phyloP scores from a whole-genome alignment of 2,888 invertebrate species.

The Pomacea canaliculata region DNA sequence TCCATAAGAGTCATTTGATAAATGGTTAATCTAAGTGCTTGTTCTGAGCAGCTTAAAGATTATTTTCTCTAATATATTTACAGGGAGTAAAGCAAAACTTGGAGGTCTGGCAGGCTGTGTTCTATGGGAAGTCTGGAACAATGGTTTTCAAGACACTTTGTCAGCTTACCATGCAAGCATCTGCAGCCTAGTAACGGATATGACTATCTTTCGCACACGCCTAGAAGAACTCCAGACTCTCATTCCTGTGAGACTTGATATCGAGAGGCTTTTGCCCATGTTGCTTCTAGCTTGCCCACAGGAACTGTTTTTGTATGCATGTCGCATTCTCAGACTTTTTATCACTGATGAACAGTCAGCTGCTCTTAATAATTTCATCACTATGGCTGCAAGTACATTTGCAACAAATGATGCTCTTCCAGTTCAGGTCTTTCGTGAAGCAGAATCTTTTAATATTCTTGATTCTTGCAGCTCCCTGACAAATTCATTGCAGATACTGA shows the following conservation, averaged over 20 bases:
- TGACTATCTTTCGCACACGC: slow-evolving; percentile 11
- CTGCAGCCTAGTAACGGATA: slow-evolving; percentile 5
- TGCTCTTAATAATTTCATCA: slow-evolving; percentile 12
- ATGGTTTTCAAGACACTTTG: slow-evolving; percentile 16
- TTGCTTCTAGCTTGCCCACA: slow-evolving; percentile 15
- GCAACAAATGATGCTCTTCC: neutral
- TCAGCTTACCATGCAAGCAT: neutral
- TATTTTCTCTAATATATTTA: no score
- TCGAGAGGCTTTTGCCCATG: slow-evolving; percentile 9
- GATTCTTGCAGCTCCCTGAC: neutral
- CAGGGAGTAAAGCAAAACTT: slow-evolving; percentile 3
- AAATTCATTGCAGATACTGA: neutral
- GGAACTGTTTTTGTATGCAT: slow-evolving; percentile 20
- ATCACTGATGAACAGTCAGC: slow-evolving; percentile 10
- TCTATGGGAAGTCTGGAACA: slow-evolving; percentile 12
- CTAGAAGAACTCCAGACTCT: slow-evolving; percentile 14
- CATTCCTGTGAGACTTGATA: neutral
- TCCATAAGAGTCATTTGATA: no score
- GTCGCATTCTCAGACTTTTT: slow-evolving; percentile 8
- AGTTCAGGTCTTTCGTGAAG: slow-evolving; percentile 6
- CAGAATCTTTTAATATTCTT: slow-evolving; percentile 9
- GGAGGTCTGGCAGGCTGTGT: slow-evolving; percentile 13
- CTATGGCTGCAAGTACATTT: slow-evolving; percentile 11
- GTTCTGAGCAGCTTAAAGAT: no score
- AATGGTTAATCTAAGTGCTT: no score